Evolutionary conservation across 1,140 invertebrate genomes (phyloP), one percentile per base, ranked within the genome.

Genomic region (Sycobia sp.): DNA sequence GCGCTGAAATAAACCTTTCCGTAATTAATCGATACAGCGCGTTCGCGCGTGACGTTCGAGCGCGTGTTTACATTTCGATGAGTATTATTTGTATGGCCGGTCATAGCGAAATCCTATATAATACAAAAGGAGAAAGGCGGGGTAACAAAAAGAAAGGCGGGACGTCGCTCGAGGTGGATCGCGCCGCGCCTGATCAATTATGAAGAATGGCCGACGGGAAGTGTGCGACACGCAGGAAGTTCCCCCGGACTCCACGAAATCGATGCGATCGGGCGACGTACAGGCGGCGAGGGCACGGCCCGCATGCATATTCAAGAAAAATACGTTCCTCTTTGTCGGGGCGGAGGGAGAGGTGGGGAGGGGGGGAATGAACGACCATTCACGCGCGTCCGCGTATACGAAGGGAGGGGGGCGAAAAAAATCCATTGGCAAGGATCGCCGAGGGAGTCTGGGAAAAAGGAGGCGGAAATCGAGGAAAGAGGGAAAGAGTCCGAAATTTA

Each of bases 341-440:
- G n/a, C n/a, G n/a, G n/a, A n/a, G n/a, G n/a, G n/a, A n/a, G n/a
- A n/a, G n/a, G n/a, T n/a, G n/a, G n/a, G n/a, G n/a, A n/a, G n/a
- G n/a, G n/a, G n/a, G n/a, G n/a, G 20, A 54, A 58, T 53, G 65
- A 69, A 73, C 70, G 63, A 50, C 67, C 50, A 70, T 71, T 68
- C 62, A 69, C 61, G 64, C 68, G 68, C 68, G 29, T 7, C 67
- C 63, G 51, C 55, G 53, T 62, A 63, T 50, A 34, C 51, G 53
- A 25, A 56, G 18, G 46, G 16, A 50, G 34, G 25, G 34, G 16
- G 38, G 27, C 36, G 23, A 22, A 36, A 34, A 29, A 20, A 11
- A 14, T 29, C 18, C 16, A 57, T 55, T 55, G 53, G 43, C 25
- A 22, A n/a, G n/a, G 46, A 47, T 23, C 8, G 23, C 10, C 20